Conservation (phyloP, 2,888 invertebrate genomes). For the Steromphala cineraria region DNA sequence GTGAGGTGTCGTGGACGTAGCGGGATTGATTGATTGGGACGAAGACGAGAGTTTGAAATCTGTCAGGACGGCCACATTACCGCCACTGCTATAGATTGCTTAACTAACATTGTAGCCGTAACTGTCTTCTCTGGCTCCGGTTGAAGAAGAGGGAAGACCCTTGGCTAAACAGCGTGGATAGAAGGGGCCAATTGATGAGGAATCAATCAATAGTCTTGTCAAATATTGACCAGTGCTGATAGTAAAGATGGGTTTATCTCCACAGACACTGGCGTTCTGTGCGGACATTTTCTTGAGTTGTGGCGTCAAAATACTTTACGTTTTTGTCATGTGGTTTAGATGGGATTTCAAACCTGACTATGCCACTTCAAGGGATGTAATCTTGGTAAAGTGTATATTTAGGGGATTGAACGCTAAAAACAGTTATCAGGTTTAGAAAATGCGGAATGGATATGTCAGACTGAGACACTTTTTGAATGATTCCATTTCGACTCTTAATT, state of each 20-base stretch:
- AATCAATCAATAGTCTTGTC: background rate
- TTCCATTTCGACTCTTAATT: too few relatives aligned
- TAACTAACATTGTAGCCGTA: background rate
- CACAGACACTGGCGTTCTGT: background rate
- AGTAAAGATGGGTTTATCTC: conserved; percentile 15
- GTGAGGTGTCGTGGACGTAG: background rate
- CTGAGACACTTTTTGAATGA: too few relatives aligned
- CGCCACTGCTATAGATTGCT: conserved; percentile 14
- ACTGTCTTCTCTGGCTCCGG: background rate
- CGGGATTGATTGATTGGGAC: background rate
- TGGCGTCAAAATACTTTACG: conserved; percentile 10
- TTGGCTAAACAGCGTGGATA: background rate
- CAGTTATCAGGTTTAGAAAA: background rate
- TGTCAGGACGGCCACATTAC: conserved; percentile 5
- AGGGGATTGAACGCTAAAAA: background rate
- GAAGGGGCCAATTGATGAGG: conserved; percentile 15
- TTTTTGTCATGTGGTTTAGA: background rate
- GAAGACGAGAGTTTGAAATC: background rate
- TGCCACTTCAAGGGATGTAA: background rate
- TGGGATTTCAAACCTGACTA: background rate
- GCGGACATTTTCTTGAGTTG: background rate
- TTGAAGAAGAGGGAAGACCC: background rate
- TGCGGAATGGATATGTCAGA: too few relatives aligned
- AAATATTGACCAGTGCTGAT: conserved; percentile 14
- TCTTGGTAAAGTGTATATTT: background rate